These are phyloP conservation scores for Ploceus nigricollis DNA, from an alignment of 2,113 vertebrate genomes.

Conservation along the genomic window DNA sequence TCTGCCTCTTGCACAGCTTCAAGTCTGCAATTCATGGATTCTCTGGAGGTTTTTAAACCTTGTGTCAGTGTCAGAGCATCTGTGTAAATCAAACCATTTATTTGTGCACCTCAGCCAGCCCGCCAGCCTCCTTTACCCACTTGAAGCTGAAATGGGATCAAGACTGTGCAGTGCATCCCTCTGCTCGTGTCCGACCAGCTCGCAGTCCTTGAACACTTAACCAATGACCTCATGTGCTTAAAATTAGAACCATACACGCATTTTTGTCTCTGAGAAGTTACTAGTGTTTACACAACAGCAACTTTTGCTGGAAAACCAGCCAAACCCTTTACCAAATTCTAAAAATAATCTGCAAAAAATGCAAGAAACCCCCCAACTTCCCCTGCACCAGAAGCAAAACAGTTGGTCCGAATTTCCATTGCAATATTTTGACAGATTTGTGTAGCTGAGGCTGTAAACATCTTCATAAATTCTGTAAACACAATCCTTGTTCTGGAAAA, in stretches of 20 bases:
- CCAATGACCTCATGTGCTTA: slow-evolving; percentile 4
- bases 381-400: neutral
- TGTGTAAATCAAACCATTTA: neutral
- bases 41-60: neutral
- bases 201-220: neutral
- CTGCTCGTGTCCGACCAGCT: accelerated
- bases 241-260: neutral
- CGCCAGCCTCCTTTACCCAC: neutral
- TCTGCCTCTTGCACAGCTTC: neutral
- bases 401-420: neutral
- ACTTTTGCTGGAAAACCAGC: neutral
- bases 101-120: neutral
- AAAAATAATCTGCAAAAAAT: neutral
- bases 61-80: neutral
- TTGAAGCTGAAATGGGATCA: neutral
- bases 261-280: slow-evolving; percentile 23
- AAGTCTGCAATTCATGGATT: neutral
- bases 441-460: neutral
- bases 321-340: neutral
- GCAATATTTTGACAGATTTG: neutral
- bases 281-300: neutral
- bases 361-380: neutral
- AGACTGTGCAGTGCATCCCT: accelerated
- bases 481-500: neutral
- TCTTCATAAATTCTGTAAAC: neutral